Base-by-base conservation (phyloP, 2,888 invertebrate genomes). In the Ommatoiulus sabulosus region DNA sequence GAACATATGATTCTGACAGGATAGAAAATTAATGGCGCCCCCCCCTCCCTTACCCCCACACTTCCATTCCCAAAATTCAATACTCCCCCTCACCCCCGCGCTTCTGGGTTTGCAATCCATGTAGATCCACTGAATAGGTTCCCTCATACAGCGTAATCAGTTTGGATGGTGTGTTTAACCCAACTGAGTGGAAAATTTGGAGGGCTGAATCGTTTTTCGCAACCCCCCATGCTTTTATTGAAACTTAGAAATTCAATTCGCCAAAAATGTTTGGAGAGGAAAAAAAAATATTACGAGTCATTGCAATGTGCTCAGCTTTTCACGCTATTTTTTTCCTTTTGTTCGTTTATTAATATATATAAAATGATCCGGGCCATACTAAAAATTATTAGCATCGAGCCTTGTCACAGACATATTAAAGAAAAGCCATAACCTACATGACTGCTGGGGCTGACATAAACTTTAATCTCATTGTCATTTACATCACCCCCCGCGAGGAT, bases 1-100 rank as follows among this genome's bases (percentile, higher is more conserved):
- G 87, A 87, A 87, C 87, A 87, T 87, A 52, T 87, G 87, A 87
- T 87, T 87, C 87, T 87, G 87, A 87, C 87, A 87, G 87, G 52
- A 87, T 87, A 46, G 87, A 72, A 87, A 87, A 87, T 87, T 87
- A 87, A 87, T 87, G 87, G 87, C 17, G 43, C 72, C 57, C 43
- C 57, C 43, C 63, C 52, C 35, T 35, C 17, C 52, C 80, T 44
- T 20, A 20, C 52, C 57, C 87, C 87, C 35, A 46, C 44, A 48
- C 48, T 87, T 84, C n/a, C n/a, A 43, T 43, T 43, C 43, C 84
- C 84, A 35, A 84, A 35, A 43, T 84, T 84, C 35, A 43, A 84
- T 84, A 84, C 84, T 43, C 84, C 84, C 35, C 35, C 84, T 43
- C 84, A 84, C 43, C 84, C 35, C 15, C 84, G 12, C 35, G 35